Percentiles rank a stretch among this genome's conserved stretches.
These are phyloP conservation scores for Apostichopus parvimensis DNA, from an alignment of 35 echinoderm and acorn worm genomes.

Conservation along the genomic window DNA sequence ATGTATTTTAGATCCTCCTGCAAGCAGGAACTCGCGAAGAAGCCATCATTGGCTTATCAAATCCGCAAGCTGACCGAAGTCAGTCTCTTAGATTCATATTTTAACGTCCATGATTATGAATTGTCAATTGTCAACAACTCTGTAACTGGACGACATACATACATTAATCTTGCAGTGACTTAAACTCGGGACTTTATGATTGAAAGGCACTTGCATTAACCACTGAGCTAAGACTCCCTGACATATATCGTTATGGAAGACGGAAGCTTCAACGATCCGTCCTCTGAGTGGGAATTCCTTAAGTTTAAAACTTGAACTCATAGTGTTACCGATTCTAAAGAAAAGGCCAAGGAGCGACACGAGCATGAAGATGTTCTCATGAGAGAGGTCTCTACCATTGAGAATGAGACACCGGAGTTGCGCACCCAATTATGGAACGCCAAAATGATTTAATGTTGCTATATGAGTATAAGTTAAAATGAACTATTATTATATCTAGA, in stretches of 20 bases:
- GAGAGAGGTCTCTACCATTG: not conserved
- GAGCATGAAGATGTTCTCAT: not conserved
- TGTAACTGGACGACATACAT: no score
- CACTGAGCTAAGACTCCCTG: no score
- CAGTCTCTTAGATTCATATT: no score
- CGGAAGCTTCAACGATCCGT: not conserved
- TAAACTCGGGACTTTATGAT: no score
- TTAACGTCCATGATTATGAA: no score
- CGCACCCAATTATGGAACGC: not conserved
- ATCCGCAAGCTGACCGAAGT: no score
- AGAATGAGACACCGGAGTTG: not conserved
- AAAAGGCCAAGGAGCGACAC: not conserved
- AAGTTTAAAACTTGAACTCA: not conserved
- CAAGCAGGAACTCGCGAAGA: no score
- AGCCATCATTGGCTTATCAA: no score
- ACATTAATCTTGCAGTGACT: no score
- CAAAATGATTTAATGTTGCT: not conserved
- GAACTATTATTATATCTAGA: not conserved
- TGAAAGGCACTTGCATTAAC: no score
- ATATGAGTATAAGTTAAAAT: conserved; percentile 6
- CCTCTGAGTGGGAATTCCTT: not conserved
- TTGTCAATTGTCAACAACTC: no score
- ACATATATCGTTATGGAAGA: not conserved
- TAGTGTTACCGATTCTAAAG: not conserved
- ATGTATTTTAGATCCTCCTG: no score